These are phyloP conservation scores for Astreopora myriophthalma DNA, from an alignment of 64 coral and sea anemone genomes.

Conservation along the genomic window DNA sequence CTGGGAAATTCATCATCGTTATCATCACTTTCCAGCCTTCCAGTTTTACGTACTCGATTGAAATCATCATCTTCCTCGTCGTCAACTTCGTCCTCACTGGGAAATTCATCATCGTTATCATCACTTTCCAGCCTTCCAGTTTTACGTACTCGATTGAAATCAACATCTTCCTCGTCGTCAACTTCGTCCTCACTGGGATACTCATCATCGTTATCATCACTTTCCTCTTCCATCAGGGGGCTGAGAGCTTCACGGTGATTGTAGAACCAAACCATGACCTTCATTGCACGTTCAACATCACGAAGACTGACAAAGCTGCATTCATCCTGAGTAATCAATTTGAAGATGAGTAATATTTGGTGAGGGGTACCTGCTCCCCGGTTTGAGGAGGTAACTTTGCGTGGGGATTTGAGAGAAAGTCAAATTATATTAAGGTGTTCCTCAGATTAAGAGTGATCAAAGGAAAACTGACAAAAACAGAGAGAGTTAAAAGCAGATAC, in stretches of 20 bases:
- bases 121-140: too few species aligned
- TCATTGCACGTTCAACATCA: slow-evolving; percentile 73
- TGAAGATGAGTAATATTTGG: neutral
- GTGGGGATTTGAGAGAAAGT: too few species aligned
- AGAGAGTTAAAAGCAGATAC: too few species aligned
- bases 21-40: too few species aligned
- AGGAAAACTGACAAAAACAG: too few species aligned
- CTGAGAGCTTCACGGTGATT: slow-evolving; percentile 37
- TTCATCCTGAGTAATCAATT: slow-evolving; percentile 39
- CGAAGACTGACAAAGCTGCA: slow-evolving; percentile 80
- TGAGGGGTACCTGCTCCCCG: neutral
- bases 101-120: too few species aligned
- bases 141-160: neutral
- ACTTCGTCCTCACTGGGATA: neutral
- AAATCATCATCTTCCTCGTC: too few species aligned
- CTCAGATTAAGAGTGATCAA: too few species aligned
- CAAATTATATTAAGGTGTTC: too few species aligned
- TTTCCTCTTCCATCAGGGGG: slow-evolving; percentile 6
- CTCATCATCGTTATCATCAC: neutral
- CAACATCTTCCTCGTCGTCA: neutral
- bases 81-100: too few species aligned
- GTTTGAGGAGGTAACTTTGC: neutral
- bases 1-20: too few species aligned
- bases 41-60: too few species aligned
- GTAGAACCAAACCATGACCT: slow-evolving; percentile 78